Conservation (phyloP, 2,797 vertebrate species). For the Leucoraja ocellata region DNA sequence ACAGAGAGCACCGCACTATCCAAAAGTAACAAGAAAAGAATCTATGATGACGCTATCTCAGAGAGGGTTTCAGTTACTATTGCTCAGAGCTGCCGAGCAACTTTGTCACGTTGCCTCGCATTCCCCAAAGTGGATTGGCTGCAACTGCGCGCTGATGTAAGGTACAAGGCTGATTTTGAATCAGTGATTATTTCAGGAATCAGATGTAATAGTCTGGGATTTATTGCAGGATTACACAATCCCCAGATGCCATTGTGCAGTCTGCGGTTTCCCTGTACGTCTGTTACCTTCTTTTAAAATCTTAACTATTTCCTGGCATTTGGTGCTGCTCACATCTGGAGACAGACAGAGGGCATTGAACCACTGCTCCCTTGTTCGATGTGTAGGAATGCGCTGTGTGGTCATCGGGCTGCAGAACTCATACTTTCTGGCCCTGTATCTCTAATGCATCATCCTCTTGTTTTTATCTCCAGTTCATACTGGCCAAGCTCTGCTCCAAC, state of each 20-base stretch:
- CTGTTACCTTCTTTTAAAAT: constrained; percentile 36
- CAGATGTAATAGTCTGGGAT: constrained; percentile 37
- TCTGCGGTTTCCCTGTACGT: constrained; percentile 20
- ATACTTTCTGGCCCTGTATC: neutral
- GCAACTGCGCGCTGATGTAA: neutral
- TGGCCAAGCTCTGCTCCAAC: neutral
- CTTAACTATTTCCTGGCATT: constrained; percentile 35
- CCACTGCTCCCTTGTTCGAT: neutral
- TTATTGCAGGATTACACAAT: constrained; percentile 4
- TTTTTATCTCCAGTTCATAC: neutral
- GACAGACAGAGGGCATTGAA: neutral
- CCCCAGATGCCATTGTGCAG: neutral
- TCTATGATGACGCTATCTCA: neutral
- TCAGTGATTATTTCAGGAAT: constrained; percentile 39
- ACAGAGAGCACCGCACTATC: neutral
- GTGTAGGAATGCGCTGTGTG: neutral
- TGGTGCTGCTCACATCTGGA: neutral
- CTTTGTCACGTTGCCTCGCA: neutral
- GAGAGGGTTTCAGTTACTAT: neutral
- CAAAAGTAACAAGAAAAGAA: neutral
- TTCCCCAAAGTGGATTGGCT: constrained; percentile 13
- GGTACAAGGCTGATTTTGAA: constrained; percentile 25
- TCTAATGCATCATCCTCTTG: neutral
- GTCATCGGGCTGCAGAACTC: neutral
- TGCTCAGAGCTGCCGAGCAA: neutral